A percentile compares a stretch with the other conserved stretches of the same genome.
Evolutionary conservation across 2,113 vertebrate genomes (phyloP).

Genomic region (Microcebus tavaratra): DNA sequence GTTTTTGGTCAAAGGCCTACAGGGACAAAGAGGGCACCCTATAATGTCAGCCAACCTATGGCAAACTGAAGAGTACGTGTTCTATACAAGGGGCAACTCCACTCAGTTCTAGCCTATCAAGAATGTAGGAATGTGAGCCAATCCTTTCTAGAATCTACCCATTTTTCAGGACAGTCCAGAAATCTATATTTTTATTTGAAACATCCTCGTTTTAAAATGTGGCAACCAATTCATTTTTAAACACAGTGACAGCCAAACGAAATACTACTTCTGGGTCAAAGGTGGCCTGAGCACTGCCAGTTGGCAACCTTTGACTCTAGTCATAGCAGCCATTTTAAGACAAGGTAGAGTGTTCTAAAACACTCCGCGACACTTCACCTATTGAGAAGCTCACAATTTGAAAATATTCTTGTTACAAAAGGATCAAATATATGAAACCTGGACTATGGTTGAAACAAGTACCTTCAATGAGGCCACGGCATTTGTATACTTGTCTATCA

Average conservation of each 20-base stretch:
- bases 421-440: background rate
- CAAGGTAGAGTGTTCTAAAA: background rate
- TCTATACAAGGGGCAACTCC: background rate
- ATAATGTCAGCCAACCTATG: background rate
- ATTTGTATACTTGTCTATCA: background rate
- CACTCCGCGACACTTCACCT: background rate
- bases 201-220: conserved; percentile 16
- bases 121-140: background rate
- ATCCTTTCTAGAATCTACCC: background rate
- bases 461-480: background rate
- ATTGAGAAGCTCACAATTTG: background rate
- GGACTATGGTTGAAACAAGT: background rate
- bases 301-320: background rate
- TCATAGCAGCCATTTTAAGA: background rate
- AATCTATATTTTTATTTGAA: conserved; percentile 14
- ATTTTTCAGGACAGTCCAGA: background rate
- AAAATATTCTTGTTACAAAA: conserved; percentile 41
- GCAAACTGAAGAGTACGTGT: background rate
- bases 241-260: background rate
- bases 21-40: background rate
- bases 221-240: background rate
- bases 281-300: background rate
- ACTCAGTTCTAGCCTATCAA: background rate
- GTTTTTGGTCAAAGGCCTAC: background rate
- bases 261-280: background rate